phyloP scores from a whole-genome alignment of 2,797 vertebrate species.

The Lepus oiostolus region DNA sequence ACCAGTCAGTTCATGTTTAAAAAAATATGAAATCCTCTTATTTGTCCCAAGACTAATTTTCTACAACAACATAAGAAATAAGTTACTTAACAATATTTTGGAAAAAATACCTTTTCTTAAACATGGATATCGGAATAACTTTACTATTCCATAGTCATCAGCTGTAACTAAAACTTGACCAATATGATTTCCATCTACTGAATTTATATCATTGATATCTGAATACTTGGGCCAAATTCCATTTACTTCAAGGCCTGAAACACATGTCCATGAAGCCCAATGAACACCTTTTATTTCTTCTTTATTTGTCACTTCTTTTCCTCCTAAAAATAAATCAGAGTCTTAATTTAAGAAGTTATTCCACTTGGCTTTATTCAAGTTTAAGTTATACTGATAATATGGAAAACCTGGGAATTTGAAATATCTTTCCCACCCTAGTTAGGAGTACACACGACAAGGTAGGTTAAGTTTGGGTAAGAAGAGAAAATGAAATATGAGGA shows the following conservation, averaged over 20 bases:
- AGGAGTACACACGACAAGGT: not conserved
- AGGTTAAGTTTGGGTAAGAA: not conserved
- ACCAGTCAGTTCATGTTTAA: not conserved
- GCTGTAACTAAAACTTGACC: slow-evolving; percentile 98
- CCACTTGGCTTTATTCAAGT: not conserved
- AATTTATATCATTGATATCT: slow-evolving; percentile 97
- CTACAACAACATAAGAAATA: not conserved
- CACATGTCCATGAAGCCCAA: slow-evolving; percentile 98
- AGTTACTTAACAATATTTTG: slow-evolving; percentile 61
- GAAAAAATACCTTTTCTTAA: slow-evolving; percentile 95
- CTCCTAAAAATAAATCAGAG: slow-evolving; percentile 90
- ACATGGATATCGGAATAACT: slow-evolving; percentile 97
- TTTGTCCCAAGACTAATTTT: slow-evolving; percentile 57
- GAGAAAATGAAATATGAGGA: slow-evolving; percentile 21
- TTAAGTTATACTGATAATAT: slow-evolving; percentile 25
- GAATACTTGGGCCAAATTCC: slow-evolving; percentile 99
- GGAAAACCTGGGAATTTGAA: slow-evolving; percentile 46
- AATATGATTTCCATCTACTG: slow-evolving; percentile 97
- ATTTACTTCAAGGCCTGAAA: slow-evolving; percentile 96
- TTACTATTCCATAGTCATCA: slow-evolving; percentile 98
- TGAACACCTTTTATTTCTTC: slow-evolving; percentile 97
- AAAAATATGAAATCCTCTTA: slow-evolving; percentile 45
- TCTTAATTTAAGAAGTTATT: slow-evolving; percentile 66
- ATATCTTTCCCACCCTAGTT: slow-evolving; percentile 30
- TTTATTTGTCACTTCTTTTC: slow-evolving; percentile 96